A percentile compares a stretch with the other conserved stretches of the same genome.
phyloP scores from a whole-genome alignment of 1,140 invertebrate genomes.

The Drosophila dunni region DNA sequence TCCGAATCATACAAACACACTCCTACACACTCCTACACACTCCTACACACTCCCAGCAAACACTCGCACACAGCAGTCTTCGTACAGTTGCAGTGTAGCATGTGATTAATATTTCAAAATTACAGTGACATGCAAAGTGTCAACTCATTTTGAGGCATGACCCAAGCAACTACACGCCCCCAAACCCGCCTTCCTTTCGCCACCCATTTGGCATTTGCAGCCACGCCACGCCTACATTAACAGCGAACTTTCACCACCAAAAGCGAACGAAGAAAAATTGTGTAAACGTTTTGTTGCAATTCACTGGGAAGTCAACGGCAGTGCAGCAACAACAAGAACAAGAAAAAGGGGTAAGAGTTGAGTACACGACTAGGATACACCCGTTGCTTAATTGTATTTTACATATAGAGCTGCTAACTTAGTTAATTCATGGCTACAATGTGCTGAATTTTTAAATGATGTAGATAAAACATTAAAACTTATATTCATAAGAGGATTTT shows the following conservation, averaged over 20 bases:
- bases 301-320: slow-evolving; percentile 47
- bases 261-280: slow-evolving; percentile 65
- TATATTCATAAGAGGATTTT: too few species aligned
- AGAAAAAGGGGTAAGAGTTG: background rate
- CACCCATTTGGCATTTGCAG: slow-evolving; percentile 26
- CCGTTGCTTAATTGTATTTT: too few species aligned
- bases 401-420: too few species aligned
- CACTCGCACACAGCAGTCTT: slow-evolving; percentile 13
- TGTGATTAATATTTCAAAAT: slow-evolving; percentile 83
- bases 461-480: too few species aligned
- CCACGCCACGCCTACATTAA: slow-evolving; percentile 32
- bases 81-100: slow-evolving; percentile 50
- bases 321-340: slow-evolving; percentile 11
- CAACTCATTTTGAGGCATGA: slow-evolving; percentile 72
- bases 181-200: slow-evolving; percentile 19
- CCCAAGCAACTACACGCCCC: background rate
- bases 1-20: slow-evolving; percentile 27
- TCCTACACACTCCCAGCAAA: slow-evolving; percentile 50
- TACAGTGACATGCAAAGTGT: slow-evolving; percentile 82
- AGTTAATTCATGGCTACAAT: too few species aligned
- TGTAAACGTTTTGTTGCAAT: slow-evolving; percentile 79
- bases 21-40: slow-evolving; percentile 10
- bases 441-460: too few species aligned
- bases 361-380: too few species aligned
- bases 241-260: slow-evolving; percentile 58